Base-by-base conservation (phyloP, 2,888 invertebrate species). In the Acleris cristana region DNA sequence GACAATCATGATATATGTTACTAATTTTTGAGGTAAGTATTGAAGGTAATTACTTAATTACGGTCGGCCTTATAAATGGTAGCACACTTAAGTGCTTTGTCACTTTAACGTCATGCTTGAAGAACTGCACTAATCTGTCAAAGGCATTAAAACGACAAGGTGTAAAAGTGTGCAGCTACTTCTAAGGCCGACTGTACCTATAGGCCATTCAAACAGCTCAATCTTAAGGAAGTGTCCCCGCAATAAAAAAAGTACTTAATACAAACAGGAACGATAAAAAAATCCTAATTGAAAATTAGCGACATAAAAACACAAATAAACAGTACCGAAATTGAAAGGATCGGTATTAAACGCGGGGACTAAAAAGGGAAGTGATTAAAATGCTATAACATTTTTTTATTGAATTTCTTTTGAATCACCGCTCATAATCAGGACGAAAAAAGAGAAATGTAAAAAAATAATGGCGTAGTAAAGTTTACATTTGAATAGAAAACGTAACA, bases 401-500 rank as follows among this genome's bases (percentile, higher is more conserved):
- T 86, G 86, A 83, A 84, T 83, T 82, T 85, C 86, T 85, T 88
- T 91, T 89, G 86, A 89, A 85, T 79, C 82, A 79, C 89, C 89
- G 87, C 85, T 81, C 84, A 85, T 87, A 89, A 88, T 87, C 86
- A 84, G 81, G 78, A 83, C 79, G 73, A 86, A 26, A 83, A 85
- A 91, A 89, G 90, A 91, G 90, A 86, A 88, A 89, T 81, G 84
- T 84, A 89, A 87, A 87, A 91, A 91, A 92, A 91, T 92, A 91
- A 92, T 89, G 87, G 88, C 81, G 81, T 90, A 92, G 89, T 92
- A 91, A 92, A 90, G 79, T 79, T 80, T 74, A 76, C 87, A 90
- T 92, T 92, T 92, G 92, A 92, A 92, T 92, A 91, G 90, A 85
- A 40, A 90, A 87, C 88, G 91, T 92, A 87, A 92, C 92, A 91